Percentiles rank a stretch among this genome's conserved stretches.
These are phyloP conservation scores for Panulirus ornatus DNA, from an alignment of 1,140 invertebrate species.

Conservation along the genomic window DNA sequence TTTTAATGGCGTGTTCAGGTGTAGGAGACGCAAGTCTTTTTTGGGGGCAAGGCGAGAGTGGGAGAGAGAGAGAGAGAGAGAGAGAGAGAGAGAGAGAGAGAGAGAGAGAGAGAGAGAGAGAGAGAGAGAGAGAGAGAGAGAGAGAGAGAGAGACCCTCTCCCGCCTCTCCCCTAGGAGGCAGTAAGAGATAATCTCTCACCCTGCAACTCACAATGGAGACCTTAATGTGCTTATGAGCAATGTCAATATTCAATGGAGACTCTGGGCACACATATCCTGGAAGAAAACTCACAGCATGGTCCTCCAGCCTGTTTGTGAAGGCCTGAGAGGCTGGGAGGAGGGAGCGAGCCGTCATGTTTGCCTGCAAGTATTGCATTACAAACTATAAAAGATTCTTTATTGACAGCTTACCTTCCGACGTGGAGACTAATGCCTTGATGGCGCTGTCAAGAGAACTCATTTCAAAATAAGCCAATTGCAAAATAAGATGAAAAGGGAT, in stretches of 20 bases:
- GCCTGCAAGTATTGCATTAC: not conserved
- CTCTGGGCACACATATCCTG: not conserved
- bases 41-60: too few relatives aligned
- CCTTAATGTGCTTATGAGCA: not conserved
- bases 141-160: not conserved
- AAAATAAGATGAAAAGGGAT: too few relatives aligned
- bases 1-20: too few relatives aligned
- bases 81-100: constrained; percentile 43
- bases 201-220: not conserved
- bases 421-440: not conserved
- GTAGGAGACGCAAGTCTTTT: too few relatives aligned
- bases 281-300: not conserved
- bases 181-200: not conserved
- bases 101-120: constrained; percentile 18
- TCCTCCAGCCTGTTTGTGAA: not conserved
- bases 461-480: too few relatives aligned
- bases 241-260: not conserved
- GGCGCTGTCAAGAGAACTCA: not conserved
- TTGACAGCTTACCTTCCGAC: not conserved
- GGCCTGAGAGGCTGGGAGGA: not conserved
- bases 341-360: too few relatives aligned
- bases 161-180: not conserved
- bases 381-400: constrained; percentile 1
- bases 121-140: constrained; percentile 16
- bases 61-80: constrained; percentile 12